Conservation (phyloP, 2,113 vertebrate species). For the Rhea pennata region DNA sequence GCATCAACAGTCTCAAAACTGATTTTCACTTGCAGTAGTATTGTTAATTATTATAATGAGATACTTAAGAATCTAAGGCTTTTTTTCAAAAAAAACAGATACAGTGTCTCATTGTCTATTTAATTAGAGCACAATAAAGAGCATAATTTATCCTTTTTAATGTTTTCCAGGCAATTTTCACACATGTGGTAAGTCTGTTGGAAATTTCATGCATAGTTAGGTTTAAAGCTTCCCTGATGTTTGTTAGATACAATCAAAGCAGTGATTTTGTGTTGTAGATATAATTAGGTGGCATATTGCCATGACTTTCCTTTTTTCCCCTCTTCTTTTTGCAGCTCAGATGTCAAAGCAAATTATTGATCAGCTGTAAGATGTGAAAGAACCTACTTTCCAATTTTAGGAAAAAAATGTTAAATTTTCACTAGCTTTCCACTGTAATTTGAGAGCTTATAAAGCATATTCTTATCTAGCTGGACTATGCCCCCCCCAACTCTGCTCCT, state of each 20-base stretch:
- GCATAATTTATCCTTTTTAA: conserved; percentile 30
- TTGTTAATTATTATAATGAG: conserved; percentile 52
- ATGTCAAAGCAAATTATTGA: conserved; percentile 60
- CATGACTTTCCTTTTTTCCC: conserved; percentile 6
- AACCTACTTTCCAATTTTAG: neutral
- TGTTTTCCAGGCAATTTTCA: conserved; percentile 63
- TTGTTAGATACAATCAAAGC: conserved; percentile 32
- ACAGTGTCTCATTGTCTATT: conserved; percentile 48
- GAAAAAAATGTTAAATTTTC: conserved; percentile 33
- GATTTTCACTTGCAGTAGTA: conserved; percentile 39
- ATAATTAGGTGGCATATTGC: conserved; percentile 61
- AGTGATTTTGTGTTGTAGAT: conserved; percentile 51
- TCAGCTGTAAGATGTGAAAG: conserved; percentile 1
- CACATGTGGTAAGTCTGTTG: conserved; percentile 56
- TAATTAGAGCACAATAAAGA: conserved; percentile 64
- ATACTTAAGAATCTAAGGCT: neutral
- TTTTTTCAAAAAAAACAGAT: neutral
- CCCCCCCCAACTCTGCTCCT: accelerated
- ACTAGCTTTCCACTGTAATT: neutral
- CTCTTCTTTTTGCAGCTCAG: neutral
- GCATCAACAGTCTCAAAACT: conserved; percentile 3
- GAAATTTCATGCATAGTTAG: conserved; percentile 62
- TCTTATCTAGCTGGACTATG: neutral
- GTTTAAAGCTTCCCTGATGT: conserved; percentile 59
- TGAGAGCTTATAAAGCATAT: conserved; percentile 4